Evolutionary conservation across 1,140 invertebrate genomes (phyloP).

Genomic region (Harlomillsia oculata): DNA sequence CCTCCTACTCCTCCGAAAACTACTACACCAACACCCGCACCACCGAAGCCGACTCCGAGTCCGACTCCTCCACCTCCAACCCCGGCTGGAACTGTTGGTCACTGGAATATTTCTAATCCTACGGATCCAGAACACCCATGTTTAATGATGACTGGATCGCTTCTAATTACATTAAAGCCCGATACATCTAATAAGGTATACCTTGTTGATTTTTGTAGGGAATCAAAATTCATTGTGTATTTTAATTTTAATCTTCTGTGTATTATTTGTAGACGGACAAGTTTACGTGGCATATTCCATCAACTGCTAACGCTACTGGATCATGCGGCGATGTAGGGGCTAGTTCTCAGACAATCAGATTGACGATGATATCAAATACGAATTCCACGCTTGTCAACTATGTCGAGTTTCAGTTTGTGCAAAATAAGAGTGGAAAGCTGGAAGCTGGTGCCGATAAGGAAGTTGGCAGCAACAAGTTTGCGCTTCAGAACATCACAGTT

Average conservation of each 20-base stretch:
- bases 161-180: background rate
- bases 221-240: background rate
- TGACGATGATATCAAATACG: too few species aligned
- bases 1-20: background rate
- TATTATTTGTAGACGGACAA: background rate
- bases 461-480: constrained; percentile 5
- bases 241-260: background rate
- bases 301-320: too few species aligned
- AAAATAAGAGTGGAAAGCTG: background rate
- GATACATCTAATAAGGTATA: background rate
- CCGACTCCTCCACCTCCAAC: background rate
- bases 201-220: background rate
- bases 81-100: constrained; percentile 15
- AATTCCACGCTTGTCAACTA: background rate
- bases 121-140: constrained; percentile 14
- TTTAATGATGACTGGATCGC: constrained; percentile 15
- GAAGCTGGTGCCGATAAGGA: background rate
- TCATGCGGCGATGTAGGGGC: too few species aligned
- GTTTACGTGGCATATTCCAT: background rate
- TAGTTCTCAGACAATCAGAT: too few species aligned
- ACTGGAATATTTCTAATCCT: constrained; percentile 16
- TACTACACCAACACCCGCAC: background rate
- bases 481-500: background rate
- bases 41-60: background rate
- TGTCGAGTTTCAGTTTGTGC: background rate